Base-by-base conservation (phyloP, 2,888 invertebrate species). In the Dioctria linearis region DNA sequence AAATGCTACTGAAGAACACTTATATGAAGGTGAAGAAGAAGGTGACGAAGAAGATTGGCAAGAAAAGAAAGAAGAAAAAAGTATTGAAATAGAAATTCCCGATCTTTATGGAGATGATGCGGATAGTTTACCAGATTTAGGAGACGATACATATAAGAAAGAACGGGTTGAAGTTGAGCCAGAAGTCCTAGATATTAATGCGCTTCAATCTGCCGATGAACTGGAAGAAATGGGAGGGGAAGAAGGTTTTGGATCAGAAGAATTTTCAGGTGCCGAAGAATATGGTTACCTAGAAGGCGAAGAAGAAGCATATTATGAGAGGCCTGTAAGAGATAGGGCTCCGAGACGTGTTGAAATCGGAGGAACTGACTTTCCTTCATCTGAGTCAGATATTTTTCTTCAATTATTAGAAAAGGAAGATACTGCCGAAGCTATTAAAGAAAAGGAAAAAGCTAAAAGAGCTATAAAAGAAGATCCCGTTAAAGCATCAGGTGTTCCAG, bases 1-100 rank as follows among this genome's bases (percentile, higher is more conserved):
- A 46, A 46, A 8, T 1, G 0, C 2, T 46, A 2, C 13, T 3
- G 67, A 67, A 49, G 67, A 67, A 67, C 46, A 66, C 13, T 13
- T 5, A 37, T 66, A 8, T 13, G 54, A 73, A 6, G 39, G n/a
- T 11, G 57, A 46, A 13, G 8, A 6, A 4, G 54, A 54, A 40
- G 39, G 51, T 5, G 71, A 40, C 5, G 71, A 54, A 40, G 71
- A 57, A 40, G 71, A 40, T 25, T n/a, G n/a, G 3, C n/a, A 25
- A 25, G 42, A 40, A 13, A 25, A 73, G 0, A 0, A 6, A 8
- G 71, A 11, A 3, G 40, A 54, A 11, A 54, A 54, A 54, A 54
- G 54, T 54, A n/a, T 54, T 54, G 54, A 54, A 54, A 54, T 54
- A 8, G 54, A 54, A 54, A 54, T 54, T 54, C 54, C 54, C 11